A percentile compares a stretch with the other conserved stretches of the same genome.
Conservation (phyloP, 2,888 invertebrate species). For the Meta bourneti region DNA sequence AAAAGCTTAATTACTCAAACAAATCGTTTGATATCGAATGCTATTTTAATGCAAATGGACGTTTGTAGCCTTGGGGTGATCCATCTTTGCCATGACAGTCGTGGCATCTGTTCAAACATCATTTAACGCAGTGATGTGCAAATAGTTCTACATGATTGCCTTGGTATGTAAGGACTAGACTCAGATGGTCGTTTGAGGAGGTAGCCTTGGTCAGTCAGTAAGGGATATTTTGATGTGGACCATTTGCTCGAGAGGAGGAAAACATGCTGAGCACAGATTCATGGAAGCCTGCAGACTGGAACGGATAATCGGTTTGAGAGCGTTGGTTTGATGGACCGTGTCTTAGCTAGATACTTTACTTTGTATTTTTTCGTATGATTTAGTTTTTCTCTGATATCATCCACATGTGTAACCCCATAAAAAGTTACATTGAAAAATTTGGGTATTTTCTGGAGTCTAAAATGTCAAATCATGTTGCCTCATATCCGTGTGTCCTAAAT, state of each 20-base stretch:
- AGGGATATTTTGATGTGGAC: not conserved
- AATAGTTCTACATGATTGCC: not conserved
- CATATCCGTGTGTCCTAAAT: too few relatives aligned
- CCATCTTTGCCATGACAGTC: not conserved
- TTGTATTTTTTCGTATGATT: too few relatives aligned
- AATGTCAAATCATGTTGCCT: too few relatives aligned
- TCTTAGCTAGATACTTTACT: too few relatives aligned
- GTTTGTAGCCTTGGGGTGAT: not conserved
- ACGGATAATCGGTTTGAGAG: too few relatives aligned
- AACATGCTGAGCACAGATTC: not conserved
- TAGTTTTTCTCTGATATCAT: too few relatives aligned
- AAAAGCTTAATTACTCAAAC: not conserved
- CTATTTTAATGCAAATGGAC: not conserved
- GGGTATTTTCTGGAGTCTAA: too few relatives aligned
- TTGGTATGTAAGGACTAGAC: not conserved
- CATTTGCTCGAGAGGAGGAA: not conserved
- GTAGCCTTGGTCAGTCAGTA: not conserved
- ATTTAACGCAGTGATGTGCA: not conserved
- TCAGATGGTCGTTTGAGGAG: not conserved
- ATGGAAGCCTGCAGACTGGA: too few relatives aligned
- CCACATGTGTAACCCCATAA: too few relatives aligned
- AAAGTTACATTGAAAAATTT: too few relatives aligned
- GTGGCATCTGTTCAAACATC: not conserved
- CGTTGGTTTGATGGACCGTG: too few relatives aligned
- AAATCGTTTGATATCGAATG: not conserved